These are phyloP conservation scores for Lepidurus arcticus DNA, from an alignment of 1,140 invertebrate species.

Conservation along the genomic window DNA sequence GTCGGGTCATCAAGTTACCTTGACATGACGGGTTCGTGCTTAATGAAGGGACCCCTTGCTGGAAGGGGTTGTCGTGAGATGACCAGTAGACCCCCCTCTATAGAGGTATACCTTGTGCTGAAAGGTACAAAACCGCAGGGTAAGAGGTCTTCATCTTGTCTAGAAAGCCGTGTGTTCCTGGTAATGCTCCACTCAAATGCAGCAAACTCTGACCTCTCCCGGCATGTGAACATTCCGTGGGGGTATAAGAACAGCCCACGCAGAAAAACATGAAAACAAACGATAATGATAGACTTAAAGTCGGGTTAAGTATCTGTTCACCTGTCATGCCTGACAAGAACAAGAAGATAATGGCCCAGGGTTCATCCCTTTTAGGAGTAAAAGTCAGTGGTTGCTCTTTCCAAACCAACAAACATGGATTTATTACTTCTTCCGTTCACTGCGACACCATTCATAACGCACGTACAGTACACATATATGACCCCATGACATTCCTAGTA, in stretches of 20 bases:
- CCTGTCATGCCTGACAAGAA: slow-evolving; percentile 15
- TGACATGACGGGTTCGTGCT: background rate
- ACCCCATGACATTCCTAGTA: background rate
- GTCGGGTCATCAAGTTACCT: slow-evolving; percentile 14
- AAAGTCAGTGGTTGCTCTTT: background rate
- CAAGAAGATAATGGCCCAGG: background rate
- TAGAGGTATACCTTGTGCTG: background rate
- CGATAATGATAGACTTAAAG: slow-evolving; percentile 16
- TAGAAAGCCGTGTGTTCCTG: background rate
- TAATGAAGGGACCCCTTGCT: background rate
- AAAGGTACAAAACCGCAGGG: slow-evolving; percentile 16
- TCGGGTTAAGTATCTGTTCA: background rate
- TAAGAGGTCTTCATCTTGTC: slow-evolving; percentile 15
- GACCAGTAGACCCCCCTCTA: background rate
- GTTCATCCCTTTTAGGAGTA: background rate
- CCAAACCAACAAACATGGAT: background rate
- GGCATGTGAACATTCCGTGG: background rate
- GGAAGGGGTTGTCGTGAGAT: slow-evolving; percentile 12
- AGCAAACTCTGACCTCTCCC: background rate
- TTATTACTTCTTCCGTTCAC: background rate
- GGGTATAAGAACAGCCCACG: background rate
- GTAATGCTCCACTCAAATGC: background rate
- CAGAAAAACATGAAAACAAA: slow-evolving; percentile 16
- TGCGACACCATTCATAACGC: background rate
- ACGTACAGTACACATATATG: background rate